Base-by-base conservation (phyloP, 2,888 invertebrate species). In the Globia sparganii region DNA sequence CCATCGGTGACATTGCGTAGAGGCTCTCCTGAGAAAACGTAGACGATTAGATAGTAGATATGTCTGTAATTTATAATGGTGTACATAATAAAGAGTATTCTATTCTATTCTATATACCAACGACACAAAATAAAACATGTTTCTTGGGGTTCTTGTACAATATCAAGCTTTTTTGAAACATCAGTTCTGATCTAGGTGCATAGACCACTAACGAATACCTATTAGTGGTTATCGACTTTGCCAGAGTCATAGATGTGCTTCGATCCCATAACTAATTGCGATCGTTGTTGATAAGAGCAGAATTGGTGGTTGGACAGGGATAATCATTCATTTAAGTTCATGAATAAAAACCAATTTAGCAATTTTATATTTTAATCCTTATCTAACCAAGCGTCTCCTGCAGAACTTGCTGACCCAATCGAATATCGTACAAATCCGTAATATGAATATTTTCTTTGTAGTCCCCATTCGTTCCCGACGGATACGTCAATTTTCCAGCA, bases 1-100 rank as follows among this genome's bases (percentile, higher is more conserved):
- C 94, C 91, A 97, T 91, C 81, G 97, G 94, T 40, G 97, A 97
- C 81, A 97, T 91, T 49, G 96, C 95, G 91, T 97, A 97, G 84
- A 95, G 86, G 81, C 89, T 92, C 81, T 95, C 95, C 96, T 84
- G 86, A 61, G 56, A 72, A 83, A 78, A 83, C 40, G 37, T 34
- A 25, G 6, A 5, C 18, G 21, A 31, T 34, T 64, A 70, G 4
- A 5, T 56, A 53, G 11, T 9, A 53, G 53, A 53, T 53, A 25
- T 53, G n/a, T n/a, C n/a, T n/a, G n/a, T n/a, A n/a, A n/a, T n/a
- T n/a, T n/a, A n/a, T n/a, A n/a, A n/a, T n/a, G n/a, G n/a, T n/a
- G n/a, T n/a, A n/a, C n/a, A n/a, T n/a, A n/a, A n/a, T n/a, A n/a
- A n/a, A n/a, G n/a, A n/a, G n/a, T n/a, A n/a, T n/a, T n/a, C n/a